These are phyloP conservation scores for Scleropages formosus DNA, from an alignment of 2,797 vertebrate genomes.

Conservation along the genomic window DNA sequence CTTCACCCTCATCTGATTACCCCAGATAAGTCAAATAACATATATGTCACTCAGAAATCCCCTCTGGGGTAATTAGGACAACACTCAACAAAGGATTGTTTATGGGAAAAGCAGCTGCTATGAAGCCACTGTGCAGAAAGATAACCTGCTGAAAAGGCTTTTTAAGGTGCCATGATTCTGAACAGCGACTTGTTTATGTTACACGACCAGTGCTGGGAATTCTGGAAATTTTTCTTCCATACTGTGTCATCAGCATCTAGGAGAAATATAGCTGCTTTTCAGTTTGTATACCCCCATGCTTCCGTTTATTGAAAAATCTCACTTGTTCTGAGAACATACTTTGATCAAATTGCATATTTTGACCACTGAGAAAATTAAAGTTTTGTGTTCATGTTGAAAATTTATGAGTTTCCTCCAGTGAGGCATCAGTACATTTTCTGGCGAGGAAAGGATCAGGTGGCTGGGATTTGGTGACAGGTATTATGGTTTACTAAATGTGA, in stretches of 20 bases:
- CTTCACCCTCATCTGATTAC: conserved; percentile 71
- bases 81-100: conserved; percentile 74
- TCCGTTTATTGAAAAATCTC: too few species aligned
- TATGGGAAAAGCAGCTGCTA: conserved; percentile 69
- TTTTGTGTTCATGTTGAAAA: too few species aligned
- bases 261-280: too few species aligned
- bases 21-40: conserved; percentile 77
- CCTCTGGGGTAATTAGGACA: conserved; percentile 70
- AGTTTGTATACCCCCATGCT: too few species aligned
- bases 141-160: conserved; percentile 65
- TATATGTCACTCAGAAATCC: conserved; percentile 73
- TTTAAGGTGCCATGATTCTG: conserved; percentile 44
- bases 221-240: conserved; percentile 44
- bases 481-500: not conserved
- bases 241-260: too few species aligned
- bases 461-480: not conserved
- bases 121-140: conserved; percentile 63
- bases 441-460: conserved; percentile 43
- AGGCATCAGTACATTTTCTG: too few species aligned
- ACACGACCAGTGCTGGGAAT: conserved; percentile 50
- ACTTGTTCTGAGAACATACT: too few species aligned
- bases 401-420: too few species aligned
- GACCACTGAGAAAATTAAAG: too few species aligned
- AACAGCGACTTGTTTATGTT: conserved; percentile 60
- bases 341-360: too few species aligned